These are phyloP conservation scores for Drosophila elegans DNA, from an alignment of 1,140 invertebrate genomes.

Conservation along the genomic window DNA sequence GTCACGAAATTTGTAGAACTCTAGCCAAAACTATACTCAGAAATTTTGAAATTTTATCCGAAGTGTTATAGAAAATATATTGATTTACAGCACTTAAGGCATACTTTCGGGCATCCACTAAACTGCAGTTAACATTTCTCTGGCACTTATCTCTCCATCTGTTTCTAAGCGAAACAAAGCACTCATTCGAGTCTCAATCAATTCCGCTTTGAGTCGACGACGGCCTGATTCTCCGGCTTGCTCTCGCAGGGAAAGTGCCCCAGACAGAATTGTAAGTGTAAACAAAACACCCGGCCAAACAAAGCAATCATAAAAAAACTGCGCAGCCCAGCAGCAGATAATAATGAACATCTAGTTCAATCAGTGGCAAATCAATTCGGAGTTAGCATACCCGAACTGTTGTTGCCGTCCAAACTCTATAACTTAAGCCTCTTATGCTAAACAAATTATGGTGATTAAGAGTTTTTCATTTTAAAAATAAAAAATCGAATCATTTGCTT, in stretches of 20 bases:
- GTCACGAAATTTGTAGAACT: too few species aligned
- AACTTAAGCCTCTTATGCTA: not conserved
- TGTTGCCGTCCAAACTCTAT: not conserved
- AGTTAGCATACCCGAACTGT: slow-evolving; percentile 16
- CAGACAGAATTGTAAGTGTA: slow-evolving; percentile 2
- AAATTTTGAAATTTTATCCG: too few species aligned
- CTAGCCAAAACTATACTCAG: too few species aligned
- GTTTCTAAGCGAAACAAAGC: not conserved
- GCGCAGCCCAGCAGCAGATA: not conserved
- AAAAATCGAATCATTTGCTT: too few species aligned
- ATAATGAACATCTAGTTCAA: slow-evolving; percentile 26
- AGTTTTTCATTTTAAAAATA: too few species aligned
- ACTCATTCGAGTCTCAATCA: slow-evolving; percentile 24
- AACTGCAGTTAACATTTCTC: not conserved
- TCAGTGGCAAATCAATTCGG: slow-evolving; percentile 27
- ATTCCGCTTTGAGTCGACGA: slow-evolving; percentile 6
- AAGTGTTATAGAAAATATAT: too few species aligned
- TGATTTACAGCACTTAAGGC: not conserved
- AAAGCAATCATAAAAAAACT: slow-evolving; percentile 10
- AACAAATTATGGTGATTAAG: not conserved
- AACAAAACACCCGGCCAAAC: slow-evolving; percentile 8
- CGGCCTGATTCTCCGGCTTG: slow-evolving; percentile 6
- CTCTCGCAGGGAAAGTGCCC: slow-evolving; percentile 20
- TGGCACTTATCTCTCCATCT: slow-evolving; percentile 5
- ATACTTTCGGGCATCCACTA: slow-evolving; percentile 11